A percentile compares a stretch with the other conserved stretches of the same genome.
Conservation (phyloP, 2,888 invertebrate species). For the Pseudanteris insignis region DNA sequence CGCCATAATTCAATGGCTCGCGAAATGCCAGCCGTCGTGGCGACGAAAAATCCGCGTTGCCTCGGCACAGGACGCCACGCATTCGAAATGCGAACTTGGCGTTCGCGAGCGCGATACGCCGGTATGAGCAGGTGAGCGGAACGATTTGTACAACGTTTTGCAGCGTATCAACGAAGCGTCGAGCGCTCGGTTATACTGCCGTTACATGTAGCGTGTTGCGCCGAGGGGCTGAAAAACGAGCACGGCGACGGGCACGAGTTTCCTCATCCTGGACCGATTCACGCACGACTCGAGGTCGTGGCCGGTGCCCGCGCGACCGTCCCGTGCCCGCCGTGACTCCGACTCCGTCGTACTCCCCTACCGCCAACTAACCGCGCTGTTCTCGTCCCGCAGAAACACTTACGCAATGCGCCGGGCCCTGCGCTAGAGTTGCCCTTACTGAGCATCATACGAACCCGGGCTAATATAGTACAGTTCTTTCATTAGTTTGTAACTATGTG, state of each 20-base stretch:
- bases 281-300: constrained; percentile 42
- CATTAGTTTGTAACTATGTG: too few species aligned
- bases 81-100: constrained; percentile 21
- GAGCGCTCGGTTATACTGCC: constrained; percentile 37
- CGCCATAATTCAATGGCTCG: constrained; percentile 21
- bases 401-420: constrained; percentile 34
- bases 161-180: constrained; percentile 39
- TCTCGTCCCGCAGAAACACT: constrained; percentile 26
- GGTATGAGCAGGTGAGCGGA: constrained; percentile 36
- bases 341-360: too few species aligned
- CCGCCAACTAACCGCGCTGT: too few species aligned
- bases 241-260: constrained; percentile 37
- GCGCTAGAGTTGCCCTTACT: too few species aligned
- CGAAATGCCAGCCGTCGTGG: constrained; percentile 19
- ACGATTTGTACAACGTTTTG: constrained; percentile 43
- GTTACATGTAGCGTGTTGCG: constrained; percentile 38
- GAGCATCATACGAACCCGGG: too few species aligned
- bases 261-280: constrained; percentile 43
- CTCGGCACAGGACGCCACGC: constrained; percentile 9
- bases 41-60: constrained; percentile 14
- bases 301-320: constrained; percentile 16
- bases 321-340: constrained; percentile 36
- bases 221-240: constrained; percentile 41
- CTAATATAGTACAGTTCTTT: neutral
- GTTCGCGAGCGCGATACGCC: constrained; percentile 20